Percentiles rank a stretch among this genome's conserved stretches.
phyloP scores from a whole-genome alignment of 2,797 vertebrate species.

The Hemibagrus guttatus region DNA sequence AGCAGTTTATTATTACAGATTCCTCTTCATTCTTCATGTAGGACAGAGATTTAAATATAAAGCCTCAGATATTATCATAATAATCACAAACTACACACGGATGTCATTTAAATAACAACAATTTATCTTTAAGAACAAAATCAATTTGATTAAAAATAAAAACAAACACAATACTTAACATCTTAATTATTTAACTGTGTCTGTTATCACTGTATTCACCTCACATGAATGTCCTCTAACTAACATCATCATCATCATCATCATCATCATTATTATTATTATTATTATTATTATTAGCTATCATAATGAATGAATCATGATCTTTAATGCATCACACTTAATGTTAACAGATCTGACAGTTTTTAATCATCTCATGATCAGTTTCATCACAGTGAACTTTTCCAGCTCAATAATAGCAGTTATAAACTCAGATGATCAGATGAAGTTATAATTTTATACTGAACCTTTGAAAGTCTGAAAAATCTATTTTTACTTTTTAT shows the following conservation, averaged over 20 bases:
- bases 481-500: neutral
- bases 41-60: neutral
- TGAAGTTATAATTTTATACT: neutral
- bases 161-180: neutral
- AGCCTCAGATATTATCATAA: neutral
- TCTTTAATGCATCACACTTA: neutral
- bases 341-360: neutral
- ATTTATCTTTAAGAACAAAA: neutral
- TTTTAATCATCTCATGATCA: neutral
- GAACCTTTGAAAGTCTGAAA: neutral
- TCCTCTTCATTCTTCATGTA: no score
- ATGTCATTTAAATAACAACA: neutral
- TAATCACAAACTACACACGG: neutral
- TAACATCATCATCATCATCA: neutral
- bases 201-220: neutral
- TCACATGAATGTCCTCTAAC: neutral
- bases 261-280: no score
- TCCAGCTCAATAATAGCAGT: neutral
- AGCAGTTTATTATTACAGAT: neutral
- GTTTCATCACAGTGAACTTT: neutral
- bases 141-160: neutral
- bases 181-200: neutral
- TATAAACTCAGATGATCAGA: neutral
- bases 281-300: neutral
- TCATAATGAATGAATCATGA: neutral